Base-by-base conservation (phyloP, 2,888 invertebrate genomes). In the Oscheius sp. region DNA sequence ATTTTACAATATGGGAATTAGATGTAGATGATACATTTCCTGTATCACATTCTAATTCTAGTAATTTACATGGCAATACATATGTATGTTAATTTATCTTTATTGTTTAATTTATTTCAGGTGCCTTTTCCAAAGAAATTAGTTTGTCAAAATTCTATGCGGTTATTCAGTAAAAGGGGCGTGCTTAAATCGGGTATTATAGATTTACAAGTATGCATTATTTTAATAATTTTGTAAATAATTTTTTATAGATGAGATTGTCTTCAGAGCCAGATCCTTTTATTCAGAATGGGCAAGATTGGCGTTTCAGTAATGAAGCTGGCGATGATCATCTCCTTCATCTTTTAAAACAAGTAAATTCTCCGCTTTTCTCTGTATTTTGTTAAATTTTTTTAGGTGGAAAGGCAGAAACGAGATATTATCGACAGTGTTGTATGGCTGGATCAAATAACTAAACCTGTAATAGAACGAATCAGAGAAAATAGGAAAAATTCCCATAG, bases 361-460 rank as follows among this genome's bases (percentile, higher is more conserved):
- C 12, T 61, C 21, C n/a, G 21, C 16, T 63, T 46, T 21, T 45
- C 2, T 63, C 13, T 45, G n/a, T 46, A 21, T 9, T 3, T 6
- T 45, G 45, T 45, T 25, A 12, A 52, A 49, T 13, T 94, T 0
- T 94, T 95, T 55, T 29, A 72, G 72, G 72, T 76, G n/a, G 71
- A 70, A 27, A 61, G 76, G 16, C 78, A 81, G 64, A 66, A 73
- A 23, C 52, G 75, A 46, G 97, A 97, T 13, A 95, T 96, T 87
- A 93, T 99, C 90, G 93, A 93, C 61, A 95, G 95, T 91, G 93
- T 96, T 61, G 96, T 97, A 90, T 99, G 98, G 98, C 90, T 99
- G 78, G 98, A 99, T 89, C 91, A 96, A 74, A 91, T 98, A 71
- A 95, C 96, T 2, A 97, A 98, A 89, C 92, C 95, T 64, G 95